Conservation (phyloP, 2,797 vertebrate species). For the Phoebastria nigripes region DNA sequence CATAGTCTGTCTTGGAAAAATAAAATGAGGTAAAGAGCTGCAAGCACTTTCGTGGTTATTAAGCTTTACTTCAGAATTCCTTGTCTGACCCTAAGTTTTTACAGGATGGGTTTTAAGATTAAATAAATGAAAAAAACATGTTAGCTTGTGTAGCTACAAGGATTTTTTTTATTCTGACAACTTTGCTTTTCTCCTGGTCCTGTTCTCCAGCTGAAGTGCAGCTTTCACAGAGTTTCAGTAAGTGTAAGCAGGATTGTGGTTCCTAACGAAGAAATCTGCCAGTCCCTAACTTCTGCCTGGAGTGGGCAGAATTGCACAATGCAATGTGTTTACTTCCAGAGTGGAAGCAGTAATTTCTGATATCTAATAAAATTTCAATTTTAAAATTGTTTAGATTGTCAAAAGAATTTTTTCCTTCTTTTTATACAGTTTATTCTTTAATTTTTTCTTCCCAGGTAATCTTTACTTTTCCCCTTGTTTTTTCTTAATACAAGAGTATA, state of each 20-base stretch:
- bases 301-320: neutral
- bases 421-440: neutral
- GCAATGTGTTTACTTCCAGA: neutral
- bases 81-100: neutral
- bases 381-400: neutral
- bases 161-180: neutral
- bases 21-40: neutral
- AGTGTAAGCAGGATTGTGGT: neutral
- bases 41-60: neutral
- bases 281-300: neutral
- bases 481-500: neutral
- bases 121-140: neutral
- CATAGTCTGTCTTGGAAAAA: neutral
- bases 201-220: neutral
- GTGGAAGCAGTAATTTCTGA: neutral
- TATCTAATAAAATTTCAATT: neutral
- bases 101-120: neutral
- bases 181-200: neutral
- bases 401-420: accelerated
- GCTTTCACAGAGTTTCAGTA: neutral
- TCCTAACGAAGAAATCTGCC: neutral
- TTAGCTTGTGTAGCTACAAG: neutral
- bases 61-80: neutral
- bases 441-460: neutral
- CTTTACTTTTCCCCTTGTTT: neutral